Evolutionary conservation across 1,140 invertebrate species (phyloP).

Genomic region (Araneus ventricosus): DNA sequence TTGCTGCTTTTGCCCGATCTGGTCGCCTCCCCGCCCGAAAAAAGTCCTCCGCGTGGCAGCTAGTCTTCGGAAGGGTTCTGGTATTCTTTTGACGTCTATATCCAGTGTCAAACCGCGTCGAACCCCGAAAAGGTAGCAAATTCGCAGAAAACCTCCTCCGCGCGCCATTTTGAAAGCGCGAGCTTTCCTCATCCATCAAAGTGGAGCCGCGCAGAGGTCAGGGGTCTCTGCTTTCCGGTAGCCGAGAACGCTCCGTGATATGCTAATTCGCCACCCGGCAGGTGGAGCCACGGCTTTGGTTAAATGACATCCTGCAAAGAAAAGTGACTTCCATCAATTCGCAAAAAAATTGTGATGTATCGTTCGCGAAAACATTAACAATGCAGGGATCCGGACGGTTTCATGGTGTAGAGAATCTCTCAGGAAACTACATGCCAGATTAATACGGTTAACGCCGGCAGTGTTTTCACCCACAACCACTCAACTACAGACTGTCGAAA

Average conservation of each 20-base stretch:
- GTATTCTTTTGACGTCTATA: slow-evolving; percentile 12
- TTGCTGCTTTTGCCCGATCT: background rate
- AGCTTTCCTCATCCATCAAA: slow-evolving; percentile 64
- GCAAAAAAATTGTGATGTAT: slow-evolving; percentile 85
- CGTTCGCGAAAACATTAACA: slow-evolving; percentile 89
- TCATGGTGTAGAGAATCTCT: slow-evolving; percentile 90
- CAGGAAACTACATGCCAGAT: slow-evolving; percentile 90
- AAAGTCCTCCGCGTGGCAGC: background rate
- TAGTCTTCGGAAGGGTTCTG: background rate
- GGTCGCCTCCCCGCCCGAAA: slow-evolving; percentile 17
- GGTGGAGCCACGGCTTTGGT: slow-evolving; percentile 80
- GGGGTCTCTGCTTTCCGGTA: slow-evolving; percentile 79
- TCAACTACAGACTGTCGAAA: slow-evolving; percentile 55
- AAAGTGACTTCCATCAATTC: slow-evolving; percentile 82
- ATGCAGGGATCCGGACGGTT: slow-evolving; percentile 83
- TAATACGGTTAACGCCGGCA: slow-evolving; percentile 77
- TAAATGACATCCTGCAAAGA: slow-evolving; percentile 78
- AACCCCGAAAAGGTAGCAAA: slow-evolving; percentile 14
- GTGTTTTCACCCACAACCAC: slow-evolving; percentile 53
- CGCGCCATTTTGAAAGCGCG: slow-evolving; percentile 63
- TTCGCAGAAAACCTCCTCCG: background rate
- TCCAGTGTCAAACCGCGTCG: slow-evolving; percentile 28
- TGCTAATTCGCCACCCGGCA: slow-evolving; percentile 82
- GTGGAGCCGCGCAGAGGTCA: slow-evolving; percentile 67
- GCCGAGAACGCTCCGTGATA: slow-evolving; percentile 82